Percentiles rank a stretch among this genome's conserved stretches.
Conservation (phyloP, 1,140 invertebrate species). For the Monomorium pharaonis region DNA sequence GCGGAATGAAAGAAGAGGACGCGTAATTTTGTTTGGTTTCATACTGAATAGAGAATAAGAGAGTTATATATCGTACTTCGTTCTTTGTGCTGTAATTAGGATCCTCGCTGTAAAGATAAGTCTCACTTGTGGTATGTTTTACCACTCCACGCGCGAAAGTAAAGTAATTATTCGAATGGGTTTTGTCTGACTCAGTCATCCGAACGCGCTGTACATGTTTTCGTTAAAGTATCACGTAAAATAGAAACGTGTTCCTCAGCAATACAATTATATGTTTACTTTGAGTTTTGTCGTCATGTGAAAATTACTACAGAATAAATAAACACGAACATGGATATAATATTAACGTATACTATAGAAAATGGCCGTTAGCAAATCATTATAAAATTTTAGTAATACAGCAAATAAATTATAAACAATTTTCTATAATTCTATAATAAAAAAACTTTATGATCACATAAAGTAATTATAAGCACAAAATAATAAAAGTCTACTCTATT, state of each 20-base stretch:
- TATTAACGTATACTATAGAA: not conserved
- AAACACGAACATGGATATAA: not conserved
- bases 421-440: not conserved
- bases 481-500: not conserved
- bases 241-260: not conserved
- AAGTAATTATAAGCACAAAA: too few species aligned
- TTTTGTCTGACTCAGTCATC: conserved; percentile 4
- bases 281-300: not conserved
- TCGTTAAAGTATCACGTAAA: conserved; percentile 4
- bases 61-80: not conserved
- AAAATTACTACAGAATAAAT: conserved; percentile 13
- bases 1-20: not conserved
- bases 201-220: not conserved
- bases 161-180: conserved; percentile 26
- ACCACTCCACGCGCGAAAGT: not conserved
- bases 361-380: not conserved
- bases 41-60: conserved; percentile 45
- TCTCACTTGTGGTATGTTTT: not conserved
- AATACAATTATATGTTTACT: not conserved
- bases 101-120: not conserved
- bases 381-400: not conserved
- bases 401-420: too few species aligned
- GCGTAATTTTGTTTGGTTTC: conserved; percentile 45
- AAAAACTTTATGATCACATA: too few species aligned
- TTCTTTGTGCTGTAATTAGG: conserved; percentile 33